Percentiles rank a stretch among this genome's conserved stretches.
Conservation (phyloP, 2,888 invertebrate genomes). For the Plebejus anna region DNA sequence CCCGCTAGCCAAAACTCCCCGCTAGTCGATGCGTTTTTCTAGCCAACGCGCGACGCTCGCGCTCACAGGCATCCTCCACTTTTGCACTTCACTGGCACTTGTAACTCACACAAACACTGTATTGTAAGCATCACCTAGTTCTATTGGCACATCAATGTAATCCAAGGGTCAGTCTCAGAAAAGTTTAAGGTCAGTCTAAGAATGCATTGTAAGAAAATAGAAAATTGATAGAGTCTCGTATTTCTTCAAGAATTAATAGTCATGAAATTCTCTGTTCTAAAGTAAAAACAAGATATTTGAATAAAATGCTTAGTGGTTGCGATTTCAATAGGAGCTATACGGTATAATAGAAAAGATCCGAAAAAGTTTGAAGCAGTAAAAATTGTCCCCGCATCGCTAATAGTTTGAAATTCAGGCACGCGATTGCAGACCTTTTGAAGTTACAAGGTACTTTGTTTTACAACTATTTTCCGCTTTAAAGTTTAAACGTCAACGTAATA, state of each 20-base stretch:
- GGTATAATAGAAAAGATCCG: not conserved
- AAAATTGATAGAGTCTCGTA: not conserved
- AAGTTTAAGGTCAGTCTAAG: not conserved
- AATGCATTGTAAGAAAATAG: conserved; percentile 2
- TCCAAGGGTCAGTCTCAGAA: not conserved
- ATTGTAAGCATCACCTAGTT: conserved; percentile 16
- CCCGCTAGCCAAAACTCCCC: conserved; percentile 36
- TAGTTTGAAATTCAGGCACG: not conserved
- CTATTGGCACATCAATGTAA: not conserved
- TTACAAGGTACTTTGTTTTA: not conserved
- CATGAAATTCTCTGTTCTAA: not conserved
- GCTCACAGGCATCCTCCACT: conserved; percentile 46
- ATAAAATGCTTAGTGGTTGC: not conserved
- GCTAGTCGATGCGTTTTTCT: conserved; percentile 62
- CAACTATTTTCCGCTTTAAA: conserved; percentile 17
- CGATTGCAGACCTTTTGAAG: not conserved
- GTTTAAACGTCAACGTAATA: conserved; percentile 12
- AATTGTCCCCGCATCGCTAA: not conserved
- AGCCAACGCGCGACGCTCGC: conserved; percentile 50
- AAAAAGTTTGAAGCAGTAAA: not conserved
- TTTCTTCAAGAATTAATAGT: conserved; percentile 6
- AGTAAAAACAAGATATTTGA: not conserved
- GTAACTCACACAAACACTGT: conserved; percentile 31
- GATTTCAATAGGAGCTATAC: conserved; percentile 16
- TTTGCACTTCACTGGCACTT: conserved; percentile 30